Conservation (phyloP, 2,888 invertebrate species). For the Lissocephala sabroskyi region DNA sequence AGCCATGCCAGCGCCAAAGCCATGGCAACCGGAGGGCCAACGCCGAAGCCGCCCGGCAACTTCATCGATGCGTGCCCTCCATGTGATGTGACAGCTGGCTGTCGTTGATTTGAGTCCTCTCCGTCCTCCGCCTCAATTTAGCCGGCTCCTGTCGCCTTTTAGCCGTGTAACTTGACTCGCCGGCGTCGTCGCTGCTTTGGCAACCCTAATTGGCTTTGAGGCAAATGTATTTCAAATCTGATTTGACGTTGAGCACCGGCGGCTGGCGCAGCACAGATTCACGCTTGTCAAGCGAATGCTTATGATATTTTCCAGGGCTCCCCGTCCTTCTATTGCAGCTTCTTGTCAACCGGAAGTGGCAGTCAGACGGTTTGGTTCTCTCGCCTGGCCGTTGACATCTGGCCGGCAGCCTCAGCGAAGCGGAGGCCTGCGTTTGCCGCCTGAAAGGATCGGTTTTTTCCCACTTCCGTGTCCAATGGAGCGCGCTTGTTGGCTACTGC, state of each 20-base stretch:
- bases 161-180: neutral
- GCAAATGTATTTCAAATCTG: slow-evolving; percentile 41
- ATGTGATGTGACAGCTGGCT: slow-evolving; percentile 21
- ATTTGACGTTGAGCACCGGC: slow-evolving; percentile 32
- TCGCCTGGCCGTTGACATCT: too few relatives aligned
- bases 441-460: neutral
- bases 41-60: neutral
- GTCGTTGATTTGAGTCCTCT: neutral
- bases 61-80: neutral
- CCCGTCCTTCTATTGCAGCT: too few relatives aligned
- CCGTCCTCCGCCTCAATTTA: neutral
- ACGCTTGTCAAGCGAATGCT: too few relatives aligned
- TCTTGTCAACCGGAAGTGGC: too few relatives aligned
- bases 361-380: too few relatives aligned
- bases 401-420: too few relatives aligned
- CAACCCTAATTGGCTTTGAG: slow-evolving; percentile 48
- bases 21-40: too few relatives aligned
- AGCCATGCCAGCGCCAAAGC: too few relatives aligned
- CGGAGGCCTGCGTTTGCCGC: too few relatives aligned
- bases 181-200: neutral
- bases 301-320: too few relatives aligned
- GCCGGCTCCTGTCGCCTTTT: neutral
- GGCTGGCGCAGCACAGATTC: too few relatives aligned
- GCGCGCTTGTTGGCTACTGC: neutral
- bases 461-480: neutral